A percentile compares a stretch with the other conserved stretches of the same genome.
These are phyloP conservation scores for Austrofundulus limnaeus DNA, from an alignment of 2,113 vertebrate genomes.

Conservation along the genomic window DNA sequence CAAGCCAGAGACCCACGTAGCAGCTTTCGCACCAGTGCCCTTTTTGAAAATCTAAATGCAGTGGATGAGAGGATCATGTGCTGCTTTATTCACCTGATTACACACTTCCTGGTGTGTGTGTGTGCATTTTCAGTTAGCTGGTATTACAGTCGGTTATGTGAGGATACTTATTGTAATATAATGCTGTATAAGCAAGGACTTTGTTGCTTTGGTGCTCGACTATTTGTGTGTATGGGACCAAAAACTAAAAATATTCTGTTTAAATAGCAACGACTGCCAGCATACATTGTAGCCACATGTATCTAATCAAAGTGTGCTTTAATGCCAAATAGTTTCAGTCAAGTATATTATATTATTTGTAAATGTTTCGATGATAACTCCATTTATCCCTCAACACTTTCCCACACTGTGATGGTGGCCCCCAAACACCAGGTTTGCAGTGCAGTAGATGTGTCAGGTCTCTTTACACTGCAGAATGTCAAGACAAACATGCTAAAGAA, in stretches of 20 bases:
- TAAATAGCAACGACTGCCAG: neutral
- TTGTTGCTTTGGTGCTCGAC: neutral
- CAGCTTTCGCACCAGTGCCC: constrained; percentile 25
- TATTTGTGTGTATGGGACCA: constrained; percentile 6
- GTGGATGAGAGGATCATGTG: neutral
- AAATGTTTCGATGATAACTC: neutral
- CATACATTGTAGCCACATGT: neutral
- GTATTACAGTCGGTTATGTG: constrained; percentile 35
- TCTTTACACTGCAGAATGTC: no score
- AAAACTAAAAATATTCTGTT: constrained; percentile 1
- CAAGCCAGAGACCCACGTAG: constrained; percentile 10
- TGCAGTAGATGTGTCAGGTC: no score
- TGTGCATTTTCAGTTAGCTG: constrained; percentile 31
- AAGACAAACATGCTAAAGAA: no score
- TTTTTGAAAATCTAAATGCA: neutral
- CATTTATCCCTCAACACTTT: no score
- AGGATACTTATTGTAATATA: constrained; percentile 24
- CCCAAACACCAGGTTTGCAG: no score
- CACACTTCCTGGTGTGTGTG: neutral
- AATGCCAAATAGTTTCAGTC: neutral
- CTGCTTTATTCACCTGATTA: constrained; percentile 16
- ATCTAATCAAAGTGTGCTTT: constrained; percentile 5
- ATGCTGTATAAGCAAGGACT: constrained; percentile 14
- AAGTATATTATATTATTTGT: constrained; percentile 1
- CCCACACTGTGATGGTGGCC: no score